Percentiles rank a stretch among this genome's conserved stretches.
These are phyloP conservation scores for Myotis brandtii DNA, from an alignment of 2,113 vertebrate genomes.

Conservation along the genomic window DNA sequence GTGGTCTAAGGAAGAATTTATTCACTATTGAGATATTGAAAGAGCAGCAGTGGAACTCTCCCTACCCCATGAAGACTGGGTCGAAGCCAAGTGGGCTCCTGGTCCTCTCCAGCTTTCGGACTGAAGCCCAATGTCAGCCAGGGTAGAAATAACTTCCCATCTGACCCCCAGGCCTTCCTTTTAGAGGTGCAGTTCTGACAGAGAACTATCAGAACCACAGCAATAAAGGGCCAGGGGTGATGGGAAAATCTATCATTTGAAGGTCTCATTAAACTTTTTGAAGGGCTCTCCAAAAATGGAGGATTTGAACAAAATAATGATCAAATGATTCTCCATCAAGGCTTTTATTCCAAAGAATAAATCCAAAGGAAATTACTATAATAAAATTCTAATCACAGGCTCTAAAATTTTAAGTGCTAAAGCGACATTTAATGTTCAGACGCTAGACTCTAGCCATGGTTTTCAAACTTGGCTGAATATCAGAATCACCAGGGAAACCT, in stretches of 20 bases:
- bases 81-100: slow-evolving; percentile 14
- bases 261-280: background rate
- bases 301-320: background rate
- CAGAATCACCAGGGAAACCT: slow-evolving; percentile 24
- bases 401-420: slow-evolving; percentile 53
- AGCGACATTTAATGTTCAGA: background rate
- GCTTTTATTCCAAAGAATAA: slow-evolving; percentile 44
- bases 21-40: background rate
- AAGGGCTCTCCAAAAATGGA: background rate
- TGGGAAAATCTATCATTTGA: background rate
- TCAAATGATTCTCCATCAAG: background rate
- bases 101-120: slow-evolving; percentile 49
- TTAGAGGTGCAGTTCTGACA: background rate
- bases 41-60: background rate
- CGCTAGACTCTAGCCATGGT: background rate
- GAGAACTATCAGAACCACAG: background rate
- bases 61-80: slow-evolving; percentile 33
- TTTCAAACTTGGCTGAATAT: slow-evolving; percentile 49
- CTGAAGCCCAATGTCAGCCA: slow-evolving; percentile 31
- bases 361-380: slow-evolving; percentile 57
- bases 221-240: background rate
- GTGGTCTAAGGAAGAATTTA: background rate
- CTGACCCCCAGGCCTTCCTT: background rate
- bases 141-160: background rate
- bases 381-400: slow-evolving; percentile 37